A percentile compares a stretch with the other conserved stretches of the same genome.
Conservation (phyloP, 2,888 invertebrate genomes). For the Hypsopygia costalis region DNA sequence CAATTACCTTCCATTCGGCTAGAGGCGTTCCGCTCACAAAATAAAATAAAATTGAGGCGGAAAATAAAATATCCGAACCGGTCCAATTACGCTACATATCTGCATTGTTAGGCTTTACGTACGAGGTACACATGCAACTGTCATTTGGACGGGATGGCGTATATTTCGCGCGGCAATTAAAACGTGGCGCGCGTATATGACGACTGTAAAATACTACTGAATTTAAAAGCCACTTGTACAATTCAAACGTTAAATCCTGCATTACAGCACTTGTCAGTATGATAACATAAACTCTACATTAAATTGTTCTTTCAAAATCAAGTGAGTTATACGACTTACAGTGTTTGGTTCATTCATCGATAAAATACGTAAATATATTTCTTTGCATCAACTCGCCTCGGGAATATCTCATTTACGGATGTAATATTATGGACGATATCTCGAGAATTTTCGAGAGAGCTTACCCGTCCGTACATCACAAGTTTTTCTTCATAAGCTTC, state of each 20-base stretch:
- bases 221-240: conserved; percentile 33
- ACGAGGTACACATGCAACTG: conserved; percentile 29
- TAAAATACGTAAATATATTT: conserved; percentile 19
- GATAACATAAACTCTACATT: conserved; percentile 22
- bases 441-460: conserved; percentile 43
- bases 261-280: conserved; percentile 21
- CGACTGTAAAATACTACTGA: conserved; percentile 37
- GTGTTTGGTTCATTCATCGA: conserved; percentile 45
- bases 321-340: conserved; percentile 35
- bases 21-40: conserved; percentile 56
- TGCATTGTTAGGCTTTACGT: conserved; percentile 35
- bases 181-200: conserved; percentile 31
- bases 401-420: conserved; percentile 17
- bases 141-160: conserved; percentile 33
- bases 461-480: conserved; percentile 53
- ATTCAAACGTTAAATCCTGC: conserved; percentile 29
- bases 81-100: conserved; percentile 53
- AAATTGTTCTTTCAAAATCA: conserved; percentile 33
- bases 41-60: conserved; percentile 69
- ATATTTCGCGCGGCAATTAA: conserved; percentile 47
- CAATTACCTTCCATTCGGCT: conserved; percentile 76
- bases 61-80: conserved; percentile 70
- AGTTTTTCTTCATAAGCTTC: conserved; percentile 76
- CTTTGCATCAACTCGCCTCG: conserved; percentile 13
- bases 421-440: conserved; percentile 33